Evolutionary conservation across 2,113 vertebrate genomes (phyloP).

Genomic region (Burhinus bistriatus): DNA sequence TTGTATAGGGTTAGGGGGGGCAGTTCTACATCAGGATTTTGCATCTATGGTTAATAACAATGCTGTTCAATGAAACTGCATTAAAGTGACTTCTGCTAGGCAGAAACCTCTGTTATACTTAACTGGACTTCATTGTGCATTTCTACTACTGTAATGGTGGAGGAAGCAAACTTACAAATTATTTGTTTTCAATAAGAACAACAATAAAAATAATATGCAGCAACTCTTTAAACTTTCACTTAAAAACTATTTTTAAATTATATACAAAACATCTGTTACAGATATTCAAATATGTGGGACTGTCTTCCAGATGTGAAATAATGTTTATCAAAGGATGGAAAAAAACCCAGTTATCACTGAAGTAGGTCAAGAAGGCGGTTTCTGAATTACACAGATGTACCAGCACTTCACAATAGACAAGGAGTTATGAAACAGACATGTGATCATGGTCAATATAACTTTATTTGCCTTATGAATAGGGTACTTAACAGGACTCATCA

Average conservation of each 20-base stretch:
- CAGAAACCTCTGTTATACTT: background rate
- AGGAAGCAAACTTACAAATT: background rate
- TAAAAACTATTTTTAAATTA: slow-evolving; percentile 38
- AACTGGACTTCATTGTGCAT: background rate
- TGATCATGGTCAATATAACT: background rate
- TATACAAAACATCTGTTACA: slow-evolving; percentile 49
- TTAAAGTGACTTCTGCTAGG: background rate
- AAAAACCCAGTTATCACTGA: slow-evolving; percentile 28
- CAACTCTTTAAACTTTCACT: slow-evolving; percentile 54
- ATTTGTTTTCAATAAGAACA: background rate
- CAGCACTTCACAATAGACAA: background rate
- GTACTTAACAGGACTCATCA: background rate
- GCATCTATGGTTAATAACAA: background rate
- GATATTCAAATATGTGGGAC: slow-evolving; percentile 21
- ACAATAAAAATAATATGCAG: slow-evolving; percentile 8
- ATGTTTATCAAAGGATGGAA: slow-evolving; percentile 49
- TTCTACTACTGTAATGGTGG: background rate
- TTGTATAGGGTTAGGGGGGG: background rate
- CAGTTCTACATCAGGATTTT: background rate
- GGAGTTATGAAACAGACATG: background rate
- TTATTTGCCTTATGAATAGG: background rate
- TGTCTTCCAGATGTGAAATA: slow-evolving; percentile 63
- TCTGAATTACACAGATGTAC: background rate
- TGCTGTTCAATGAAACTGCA: background rate
- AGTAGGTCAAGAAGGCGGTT: slow-evolving; percentile 42